These are phyloP conservation scores for Tiphia femorata DNA, from an alignment of 2,888 invertebrate genomes.

Conservation along the genomic window DNA sequence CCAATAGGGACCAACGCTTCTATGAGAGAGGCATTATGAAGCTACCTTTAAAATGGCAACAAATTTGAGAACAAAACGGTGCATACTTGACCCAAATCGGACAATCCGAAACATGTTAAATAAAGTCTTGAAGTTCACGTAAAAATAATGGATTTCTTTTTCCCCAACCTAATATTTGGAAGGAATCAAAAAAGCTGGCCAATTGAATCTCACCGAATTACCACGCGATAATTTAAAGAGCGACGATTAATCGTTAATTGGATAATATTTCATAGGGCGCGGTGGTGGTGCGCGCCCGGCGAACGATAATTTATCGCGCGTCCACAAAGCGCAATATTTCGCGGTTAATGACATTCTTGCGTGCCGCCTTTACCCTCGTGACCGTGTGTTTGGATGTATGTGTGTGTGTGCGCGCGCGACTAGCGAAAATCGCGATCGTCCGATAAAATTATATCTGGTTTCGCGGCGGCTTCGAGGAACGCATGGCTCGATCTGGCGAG, in stretches of 20 bases:
- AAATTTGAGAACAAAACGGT: too few relatives aligned
- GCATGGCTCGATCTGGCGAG: neutral
- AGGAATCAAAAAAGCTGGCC: too few relatives aligned
- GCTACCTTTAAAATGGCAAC: too few relatives aligned
- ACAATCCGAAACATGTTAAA: too few relatives aligned
- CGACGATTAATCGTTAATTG: slow-evolving; percentile 10
- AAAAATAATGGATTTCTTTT: too few relatives aligned
- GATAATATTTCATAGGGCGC: slow-evolving; percentile 2
- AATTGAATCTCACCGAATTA: too few relatives aligned
- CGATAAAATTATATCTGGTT: slow-evolving; percentile 5
- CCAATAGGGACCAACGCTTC: too few relatives aligned
- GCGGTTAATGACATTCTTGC: slow-evolving; percentile 5
- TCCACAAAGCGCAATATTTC: slow-evolving; percentile 3
- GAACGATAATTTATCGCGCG: slow-evolving; percentile 3
- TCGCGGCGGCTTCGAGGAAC: neutral
- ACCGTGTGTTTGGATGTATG: neutral
- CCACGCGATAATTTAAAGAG: too few relatives aligned
- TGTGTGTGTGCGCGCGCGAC: neutral
- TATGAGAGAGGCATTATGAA: too few relatives aligned
- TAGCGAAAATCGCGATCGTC: slow-evolving; percentile 5
- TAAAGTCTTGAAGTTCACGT: too few relatives aligned
- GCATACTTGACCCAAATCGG: too few relatives aligned
- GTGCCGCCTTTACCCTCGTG: neutral
- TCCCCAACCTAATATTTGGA: too few relatives aligned
- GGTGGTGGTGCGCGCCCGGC: neutral